These are phyloP conservation scores for Circaetus gallicus DNA, from an alignment of 2,113 vertebrate genomes.

Conservation along the genomic window DNA sequence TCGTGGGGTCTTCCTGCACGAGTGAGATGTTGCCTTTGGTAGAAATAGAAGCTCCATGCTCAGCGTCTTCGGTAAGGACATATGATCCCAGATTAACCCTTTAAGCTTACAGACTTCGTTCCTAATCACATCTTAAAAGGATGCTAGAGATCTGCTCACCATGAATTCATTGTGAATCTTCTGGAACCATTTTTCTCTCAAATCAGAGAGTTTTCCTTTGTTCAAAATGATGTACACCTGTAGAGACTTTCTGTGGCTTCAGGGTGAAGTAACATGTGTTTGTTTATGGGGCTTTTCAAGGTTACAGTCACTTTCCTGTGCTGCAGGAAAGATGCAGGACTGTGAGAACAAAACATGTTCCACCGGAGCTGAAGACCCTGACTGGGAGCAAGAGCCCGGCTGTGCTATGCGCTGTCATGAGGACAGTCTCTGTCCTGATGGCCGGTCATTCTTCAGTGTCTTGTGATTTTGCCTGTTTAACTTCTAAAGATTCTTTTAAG, in stretches of 20 bases:
- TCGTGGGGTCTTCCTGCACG: accelerated
- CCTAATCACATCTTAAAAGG: background rate
- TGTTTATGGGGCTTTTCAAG: background rate
- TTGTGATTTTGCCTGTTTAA: background rate
- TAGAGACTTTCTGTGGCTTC: background rate
- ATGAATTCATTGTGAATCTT: background rate
- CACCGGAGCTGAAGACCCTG: accelerated
- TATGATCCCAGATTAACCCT: background rate
- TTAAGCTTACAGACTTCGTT: accelerated
- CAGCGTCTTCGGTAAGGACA: accelerated
- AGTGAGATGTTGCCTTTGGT: background rate
- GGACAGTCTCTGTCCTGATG: background rate
- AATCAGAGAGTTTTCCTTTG: background rate
- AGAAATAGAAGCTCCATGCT: background rate
- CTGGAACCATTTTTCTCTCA: background rate
- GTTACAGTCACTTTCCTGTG: background rate
- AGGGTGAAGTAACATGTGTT: background rate
- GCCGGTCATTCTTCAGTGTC: background rate
- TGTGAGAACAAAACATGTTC: background rate
- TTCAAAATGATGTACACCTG: background rate
- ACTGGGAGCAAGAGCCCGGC: accelerated
- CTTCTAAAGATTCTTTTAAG: background rate
- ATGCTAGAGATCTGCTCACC: background rate
- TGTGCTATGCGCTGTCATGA: background rate
- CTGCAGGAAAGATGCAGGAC: background rate